Percentiles rank a stretch among this genome's conserved stretches.
Conservation (phyloP, 1,140 invertebrate species). For the Frieseomelitta varia region DNA sequence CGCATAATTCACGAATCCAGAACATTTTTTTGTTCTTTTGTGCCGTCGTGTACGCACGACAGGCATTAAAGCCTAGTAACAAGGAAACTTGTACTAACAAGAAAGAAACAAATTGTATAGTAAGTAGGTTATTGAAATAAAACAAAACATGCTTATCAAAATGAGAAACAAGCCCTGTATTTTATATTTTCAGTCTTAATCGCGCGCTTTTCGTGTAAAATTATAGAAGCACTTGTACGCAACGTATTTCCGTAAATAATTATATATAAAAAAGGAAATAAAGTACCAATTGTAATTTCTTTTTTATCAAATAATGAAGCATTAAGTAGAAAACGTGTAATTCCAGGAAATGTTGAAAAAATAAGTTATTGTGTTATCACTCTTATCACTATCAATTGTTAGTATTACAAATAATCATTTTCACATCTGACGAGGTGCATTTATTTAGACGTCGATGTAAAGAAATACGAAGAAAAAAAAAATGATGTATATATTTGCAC, state of each 20-base stretch:
- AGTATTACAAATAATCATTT: constrained; percentile 33
- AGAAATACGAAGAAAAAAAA: constrained; percentile 29
- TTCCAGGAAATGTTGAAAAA: constrained; percentile 39
- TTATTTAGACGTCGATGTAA: constrained; percentile 45
- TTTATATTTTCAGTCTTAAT: constrained; percentile 67
- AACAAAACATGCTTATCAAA: constrained; percentile 72
- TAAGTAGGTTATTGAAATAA: constrained; percentile 77
- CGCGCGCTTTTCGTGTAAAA: constrained; percentile 21
- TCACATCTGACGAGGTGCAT: constrained; percentile 36
- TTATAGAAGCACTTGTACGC: constrained; percentile 14
- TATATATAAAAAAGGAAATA: constrained; percentile 4
- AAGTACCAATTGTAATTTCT: constrained; percentile 30
- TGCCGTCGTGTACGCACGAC: constrained; percentile 47
- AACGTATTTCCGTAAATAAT: constrained; percentile 17
- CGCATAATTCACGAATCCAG: not conserved
- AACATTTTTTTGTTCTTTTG: constrained; percentile 41
- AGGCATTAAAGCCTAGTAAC: constrained; percentile 58
- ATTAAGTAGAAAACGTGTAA: constrained; percentile 31
- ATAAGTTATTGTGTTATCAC: constrained; percentile 34
- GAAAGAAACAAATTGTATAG: constrained; percentile 75
- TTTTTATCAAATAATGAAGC: constrained; percentile 26
- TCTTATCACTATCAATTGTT: constrained; percentile 2
- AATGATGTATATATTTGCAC: constrained; percentile 51
- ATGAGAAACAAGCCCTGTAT: constrained; percentile 66
- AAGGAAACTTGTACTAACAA: constrained; percentile 70